A percentile compares a stretch with the other conserved stretches of the same genome.
phyloP scores from a whole-genome alignment of 2,888 invertebrate species.

The Temnothorax rugatulus region DNA sequence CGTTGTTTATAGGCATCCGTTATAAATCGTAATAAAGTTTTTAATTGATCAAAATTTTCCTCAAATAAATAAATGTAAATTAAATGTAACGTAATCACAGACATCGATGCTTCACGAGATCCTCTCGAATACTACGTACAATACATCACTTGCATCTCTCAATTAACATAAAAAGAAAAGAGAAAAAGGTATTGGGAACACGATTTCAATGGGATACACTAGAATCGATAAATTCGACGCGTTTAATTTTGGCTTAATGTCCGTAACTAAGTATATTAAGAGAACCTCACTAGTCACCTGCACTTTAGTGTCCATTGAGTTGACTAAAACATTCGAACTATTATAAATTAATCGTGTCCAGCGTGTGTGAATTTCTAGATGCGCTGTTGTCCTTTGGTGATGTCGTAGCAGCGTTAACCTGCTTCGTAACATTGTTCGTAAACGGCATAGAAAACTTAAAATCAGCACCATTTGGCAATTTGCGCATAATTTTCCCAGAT shows the following conservation, averaged over 20 bases:
- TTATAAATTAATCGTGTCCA: conserved; percentile 83
- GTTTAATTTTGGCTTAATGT: conserved; percentile 58
- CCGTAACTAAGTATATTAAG: conserved; percentile 51
- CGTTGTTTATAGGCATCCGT: conserved; percentile 15
- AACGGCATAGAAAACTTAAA: conserved; percentile 91
- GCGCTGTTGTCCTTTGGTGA: conserved; percentile 83
- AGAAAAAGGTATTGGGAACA: not conserved
- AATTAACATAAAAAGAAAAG: conserved; percentile 3
- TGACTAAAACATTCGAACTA: conserved; percentile 71
- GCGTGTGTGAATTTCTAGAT: conserved; percentile 82
- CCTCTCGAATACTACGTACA: conserved; percentile 23
- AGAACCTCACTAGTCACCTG: conserved; percentile 43
- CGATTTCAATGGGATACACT: conserved; percentile 55
- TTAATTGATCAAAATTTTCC: conserved; percentile 28
- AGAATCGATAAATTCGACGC: conserved; percentile 28
- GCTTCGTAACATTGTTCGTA: conserved; percentile 84
- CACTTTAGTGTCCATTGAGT: conserved; percentile 57
- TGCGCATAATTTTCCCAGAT: conserved; percentile 97
- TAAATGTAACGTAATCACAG: conserved; percentile 53
- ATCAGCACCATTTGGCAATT: conserved; percentile 92
- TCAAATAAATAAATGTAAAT: conserved; percentile 44
- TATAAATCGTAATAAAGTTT: conserved; percentile 27
- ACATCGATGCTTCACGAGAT: conserved; percentile 42
- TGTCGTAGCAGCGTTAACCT: conserved; percentile 82
- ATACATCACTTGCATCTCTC: conserved; percentile 10